Conservation (phyloP, 2,888 invertebrate species). For the Dryadula phaetusa region DNA sequence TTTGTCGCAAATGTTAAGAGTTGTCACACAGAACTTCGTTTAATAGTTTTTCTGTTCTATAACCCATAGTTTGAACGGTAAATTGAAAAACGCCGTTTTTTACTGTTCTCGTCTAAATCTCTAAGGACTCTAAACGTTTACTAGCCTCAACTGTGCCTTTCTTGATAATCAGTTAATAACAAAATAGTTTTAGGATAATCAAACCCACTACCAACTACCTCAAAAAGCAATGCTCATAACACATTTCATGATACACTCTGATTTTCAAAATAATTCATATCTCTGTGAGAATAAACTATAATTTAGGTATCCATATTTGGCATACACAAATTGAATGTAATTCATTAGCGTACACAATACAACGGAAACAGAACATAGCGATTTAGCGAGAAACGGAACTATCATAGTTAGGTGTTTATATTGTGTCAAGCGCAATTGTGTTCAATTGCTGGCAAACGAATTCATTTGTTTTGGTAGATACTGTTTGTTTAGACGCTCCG, state of each 20-base stretch:
- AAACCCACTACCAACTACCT: too few species aligned
- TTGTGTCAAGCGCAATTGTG: conserved; percentile 38
- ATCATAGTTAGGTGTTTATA: conserved; percentile 33
- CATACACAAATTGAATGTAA: conserved; percentile 12
- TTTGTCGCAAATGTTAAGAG: too few species aligned
- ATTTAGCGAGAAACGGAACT: conserved; percentile 17
- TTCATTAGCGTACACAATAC: conserved; percentile 21
- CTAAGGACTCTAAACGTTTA: too few species aligned
- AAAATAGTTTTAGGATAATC: too few species aligned
- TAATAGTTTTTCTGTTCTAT: too few species aligned
- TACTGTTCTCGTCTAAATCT: too few species aligned
- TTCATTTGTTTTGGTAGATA: conserved; percentile 39
- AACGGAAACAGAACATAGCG: conserved; percentile 3
- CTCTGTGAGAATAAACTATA: not conserved
- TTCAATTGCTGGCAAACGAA: conserved; percentile 42
- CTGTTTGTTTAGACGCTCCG: conserved; percentile 31
- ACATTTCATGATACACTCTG: not conserved
- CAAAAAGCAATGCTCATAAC: not conserved
- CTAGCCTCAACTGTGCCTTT: too few species aligned
- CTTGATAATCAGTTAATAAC: too few species aligned
- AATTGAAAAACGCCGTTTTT: too few species aligned
- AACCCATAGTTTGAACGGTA: too few species aligned
- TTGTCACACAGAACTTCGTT: too few species aligned
- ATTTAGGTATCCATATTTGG: not conserved
- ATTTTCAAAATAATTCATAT: not conserved